Evolutionary conservation across 2,113 vertebrate species (phyloP).

Genomic region (Brevimyrus niger): DNA sequence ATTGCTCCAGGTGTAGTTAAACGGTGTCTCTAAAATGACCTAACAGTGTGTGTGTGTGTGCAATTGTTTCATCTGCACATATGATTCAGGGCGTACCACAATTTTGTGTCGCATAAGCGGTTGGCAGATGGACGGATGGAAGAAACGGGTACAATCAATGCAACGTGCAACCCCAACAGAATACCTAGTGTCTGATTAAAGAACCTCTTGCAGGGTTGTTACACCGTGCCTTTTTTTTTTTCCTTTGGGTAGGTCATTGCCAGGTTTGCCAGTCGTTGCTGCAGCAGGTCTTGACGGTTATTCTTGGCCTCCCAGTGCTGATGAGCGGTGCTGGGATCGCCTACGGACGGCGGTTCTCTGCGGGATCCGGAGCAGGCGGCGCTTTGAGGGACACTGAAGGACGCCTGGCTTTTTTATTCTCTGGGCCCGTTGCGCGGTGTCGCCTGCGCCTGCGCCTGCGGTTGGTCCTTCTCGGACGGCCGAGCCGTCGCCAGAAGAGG

Average conservation of each 20-base stretch:
- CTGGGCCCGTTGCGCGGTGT: not conserved
- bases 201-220: not conserved
- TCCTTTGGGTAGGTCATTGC: not conserved
- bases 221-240: not conserved
- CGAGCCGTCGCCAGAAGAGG: not conserved
- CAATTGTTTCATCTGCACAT: not conserved
- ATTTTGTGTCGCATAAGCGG: not conserved
- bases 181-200: not conserved
- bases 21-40: not conserved
- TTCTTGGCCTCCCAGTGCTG: not conserved
- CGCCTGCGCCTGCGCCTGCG: not conserved
- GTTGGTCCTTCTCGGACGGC: not conserved
- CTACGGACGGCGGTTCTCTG: not conserved
- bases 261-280: not conserved
- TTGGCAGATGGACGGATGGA: not conserved
- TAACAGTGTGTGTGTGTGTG: not conserved
- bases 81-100: not conserved
- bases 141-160: not conserved
- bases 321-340: not conserved
- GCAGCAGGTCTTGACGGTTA: not conserved
- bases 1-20: not conserved
- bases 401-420: not conserved
- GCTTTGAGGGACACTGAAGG: not conserved
- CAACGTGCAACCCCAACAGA: not conserved
- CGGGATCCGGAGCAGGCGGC: not conserved